Conservation (phyloP, 1,140 invertebrate genomes). For the Leptopilina clavipes region DNA sequence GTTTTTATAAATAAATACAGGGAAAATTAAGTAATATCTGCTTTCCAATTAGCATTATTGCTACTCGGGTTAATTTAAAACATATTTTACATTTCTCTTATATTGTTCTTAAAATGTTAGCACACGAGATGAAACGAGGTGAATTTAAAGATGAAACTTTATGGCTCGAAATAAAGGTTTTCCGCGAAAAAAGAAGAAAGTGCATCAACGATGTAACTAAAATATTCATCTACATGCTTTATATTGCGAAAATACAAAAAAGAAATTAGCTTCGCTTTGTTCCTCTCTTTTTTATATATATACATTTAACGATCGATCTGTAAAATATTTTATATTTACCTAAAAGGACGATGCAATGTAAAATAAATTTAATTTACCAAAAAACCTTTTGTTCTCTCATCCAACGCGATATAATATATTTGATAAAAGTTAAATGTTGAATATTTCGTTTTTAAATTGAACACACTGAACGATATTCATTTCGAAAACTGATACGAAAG, state of each 20-base stretch:
- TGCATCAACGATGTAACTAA: not conserved
- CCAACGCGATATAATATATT: not conserved
- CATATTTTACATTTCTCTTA: not conserved
- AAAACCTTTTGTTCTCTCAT: conserved; percentile 10
- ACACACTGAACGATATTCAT: too few species aligned
- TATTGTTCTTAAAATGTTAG: conserved; percentile 9
- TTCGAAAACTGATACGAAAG: too few species aligned
- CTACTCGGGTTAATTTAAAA: too few species aligned
- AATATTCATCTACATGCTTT: not conserved
- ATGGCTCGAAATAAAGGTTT: not conserved
- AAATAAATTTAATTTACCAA: not conserved
- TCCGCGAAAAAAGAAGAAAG: not conserved
- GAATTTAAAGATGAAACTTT: not conserved
- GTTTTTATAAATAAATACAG: too few species aligned
- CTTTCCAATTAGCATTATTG: not conserved
- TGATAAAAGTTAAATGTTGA: not conserved
- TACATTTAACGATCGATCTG: not conserved
- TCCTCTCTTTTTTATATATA: not conserved
- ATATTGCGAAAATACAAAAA: not conserved
- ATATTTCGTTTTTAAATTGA: not conserved
- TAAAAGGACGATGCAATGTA: not conserved
- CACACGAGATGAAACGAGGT: not conserved
- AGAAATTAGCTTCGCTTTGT: not conserved
- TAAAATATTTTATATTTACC: not conserved
- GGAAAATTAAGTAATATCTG: too few species aligned